These are phyloP conservation scores for Gnatocerus cornutus DNA, from an alignment of 2,888 invertebrate genomes.

Conservation along the genomic window DNA sequence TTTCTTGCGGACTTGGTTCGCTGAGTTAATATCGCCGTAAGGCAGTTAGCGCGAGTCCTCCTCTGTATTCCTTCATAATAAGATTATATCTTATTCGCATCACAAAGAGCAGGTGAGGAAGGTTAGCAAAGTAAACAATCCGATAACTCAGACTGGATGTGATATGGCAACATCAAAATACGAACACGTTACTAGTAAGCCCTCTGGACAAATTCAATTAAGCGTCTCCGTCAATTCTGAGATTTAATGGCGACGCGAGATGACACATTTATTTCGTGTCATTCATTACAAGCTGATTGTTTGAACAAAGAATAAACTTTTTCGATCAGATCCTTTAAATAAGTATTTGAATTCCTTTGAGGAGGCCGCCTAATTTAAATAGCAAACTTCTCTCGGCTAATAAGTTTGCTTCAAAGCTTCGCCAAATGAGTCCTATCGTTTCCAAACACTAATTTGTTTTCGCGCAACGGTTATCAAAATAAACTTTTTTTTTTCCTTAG, in stretches of 20 bases:
- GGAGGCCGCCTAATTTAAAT: constrained; percentile 51
- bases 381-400: constrained; percentile 54
- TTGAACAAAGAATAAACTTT: constrained; percentile 45
- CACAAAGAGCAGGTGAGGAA: constrained; percentile 50
- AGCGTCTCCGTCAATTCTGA: constrained; percentile 9
- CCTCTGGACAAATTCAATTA: constrained; percentile 41
- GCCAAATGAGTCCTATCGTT: constrained; percentile 49
- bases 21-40: constrained; percentile 34
- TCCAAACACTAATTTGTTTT: constrained; percentile 53
- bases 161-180: constrained; percentile 37
- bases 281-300: constrained; percentile 20
- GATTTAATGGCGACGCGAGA: constrained; percentile 9
- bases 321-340: constrained; percentile 46
- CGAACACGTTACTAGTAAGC: constrained; percentile 26
- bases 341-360: constrained; percentile 53
- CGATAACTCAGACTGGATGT: constrained; percentile 44
- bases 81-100: constrained; percentile 48
- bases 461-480: constrained; percentile 47
- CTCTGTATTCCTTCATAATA: constrained; percentile 36
- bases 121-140: constrained; percentile 49
- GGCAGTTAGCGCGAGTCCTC: constrained; percentile 14
- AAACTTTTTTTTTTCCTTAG: constrained; percentile 26
- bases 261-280: constrained; percentile 7
- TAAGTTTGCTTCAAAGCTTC: constrained; percentile 52
- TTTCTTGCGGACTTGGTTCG: constrained; percentile 30